phyloP scores from a whole-genome alignment of 2,113 vertebrate species.

The Damaliscus lunatus region DNA sequence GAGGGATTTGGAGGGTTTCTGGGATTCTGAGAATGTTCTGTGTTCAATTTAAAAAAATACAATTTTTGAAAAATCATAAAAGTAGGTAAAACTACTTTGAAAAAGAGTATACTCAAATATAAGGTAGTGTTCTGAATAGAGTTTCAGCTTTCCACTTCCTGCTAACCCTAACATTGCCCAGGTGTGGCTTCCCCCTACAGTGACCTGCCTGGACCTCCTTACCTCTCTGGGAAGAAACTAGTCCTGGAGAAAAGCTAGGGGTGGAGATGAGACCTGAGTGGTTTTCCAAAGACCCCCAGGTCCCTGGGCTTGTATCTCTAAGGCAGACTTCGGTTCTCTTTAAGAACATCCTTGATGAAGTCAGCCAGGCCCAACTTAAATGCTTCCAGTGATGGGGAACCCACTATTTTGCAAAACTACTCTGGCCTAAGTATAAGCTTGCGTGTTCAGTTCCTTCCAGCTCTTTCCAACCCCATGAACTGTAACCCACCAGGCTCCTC shows the following conservation, averaged over 20 bases:
- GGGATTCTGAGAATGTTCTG: background rate
- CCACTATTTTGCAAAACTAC: background rate
- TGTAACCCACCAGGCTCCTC: background rate
- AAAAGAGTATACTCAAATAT: background rate
- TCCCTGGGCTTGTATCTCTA: background rate
- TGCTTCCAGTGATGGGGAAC: background rate
- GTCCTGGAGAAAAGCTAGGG: background rate
- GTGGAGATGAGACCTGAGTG: too few species aligned
- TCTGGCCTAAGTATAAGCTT: background rate
- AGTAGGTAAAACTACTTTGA: background rate
- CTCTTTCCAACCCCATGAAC: background rate
- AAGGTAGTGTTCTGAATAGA: background rate
- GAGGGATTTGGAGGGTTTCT: background rate
- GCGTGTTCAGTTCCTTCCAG: background rate
- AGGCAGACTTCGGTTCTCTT: background rate
- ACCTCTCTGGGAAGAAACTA: background rate
- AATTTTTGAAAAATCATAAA: background rate
- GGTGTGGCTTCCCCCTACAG: background rate
- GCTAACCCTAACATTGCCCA: background rate
- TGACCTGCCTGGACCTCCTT: background rate
- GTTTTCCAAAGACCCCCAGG: background rate
- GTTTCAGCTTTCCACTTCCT: background rate
- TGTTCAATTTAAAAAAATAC: background rate
- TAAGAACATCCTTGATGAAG: background rate
- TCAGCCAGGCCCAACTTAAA: background rate